Evolutionary conservation across 1,140 invertebrate genomes (phyloP).

Genomic region (Ceratosolen fusciceps): DNA sequence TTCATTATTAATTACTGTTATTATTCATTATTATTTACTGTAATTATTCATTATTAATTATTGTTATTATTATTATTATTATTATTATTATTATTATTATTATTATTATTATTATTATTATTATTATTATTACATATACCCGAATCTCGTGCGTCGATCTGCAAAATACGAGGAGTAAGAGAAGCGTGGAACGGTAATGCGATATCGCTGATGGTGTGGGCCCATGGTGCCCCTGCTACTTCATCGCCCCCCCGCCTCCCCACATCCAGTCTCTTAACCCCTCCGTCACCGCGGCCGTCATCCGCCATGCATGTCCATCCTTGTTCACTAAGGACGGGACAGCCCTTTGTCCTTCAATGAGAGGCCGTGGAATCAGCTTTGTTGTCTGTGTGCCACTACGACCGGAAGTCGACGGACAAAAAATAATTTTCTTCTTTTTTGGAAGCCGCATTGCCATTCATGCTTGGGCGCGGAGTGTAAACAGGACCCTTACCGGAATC

Average conservation of each 20-base stretch:
- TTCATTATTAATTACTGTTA: too few relatives aligned
- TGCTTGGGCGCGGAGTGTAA: background rate
- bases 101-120: too few relatives aligned
- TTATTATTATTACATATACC: background rate
- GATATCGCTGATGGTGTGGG: slow-evolving; percentile 16
- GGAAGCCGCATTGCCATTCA: background rate
- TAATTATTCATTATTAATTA: too few relatives aligned
- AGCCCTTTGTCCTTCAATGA: slow-evolving; percentile 25
- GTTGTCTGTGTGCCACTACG: slow-evolving; percentile 45
- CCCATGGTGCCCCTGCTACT: background rate
- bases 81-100: too few relatives aligned
- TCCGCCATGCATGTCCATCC: background rate
- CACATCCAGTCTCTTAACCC: too few relatives aligned
- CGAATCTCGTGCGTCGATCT: background rate
- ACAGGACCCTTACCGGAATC: background rate
- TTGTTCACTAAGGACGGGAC: background rate
- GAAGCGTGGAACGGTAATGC: slow-evolving; percentile 25
- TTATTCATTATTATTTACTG: too few relatives aligned
- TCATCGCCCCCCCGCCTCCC: background rate
- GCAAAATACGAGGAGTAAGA: background rate
- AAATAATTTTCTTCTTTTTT: background rate
- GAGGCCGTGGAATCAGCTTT: slow-evolving; percentile 30
- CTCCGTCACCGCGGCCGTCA: too few relatives aligned
- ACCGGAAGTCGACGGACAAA: slow-evolving; percentile 28
- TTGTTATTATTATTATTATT: too few relatives aligned